Percentiles rank a stretch among this genome's conserved stretches.
Evolutionary conservation across 2,113 vertebrate species (phyloP).

Genomic region (Halichoeres trimaculatus): DNA sequence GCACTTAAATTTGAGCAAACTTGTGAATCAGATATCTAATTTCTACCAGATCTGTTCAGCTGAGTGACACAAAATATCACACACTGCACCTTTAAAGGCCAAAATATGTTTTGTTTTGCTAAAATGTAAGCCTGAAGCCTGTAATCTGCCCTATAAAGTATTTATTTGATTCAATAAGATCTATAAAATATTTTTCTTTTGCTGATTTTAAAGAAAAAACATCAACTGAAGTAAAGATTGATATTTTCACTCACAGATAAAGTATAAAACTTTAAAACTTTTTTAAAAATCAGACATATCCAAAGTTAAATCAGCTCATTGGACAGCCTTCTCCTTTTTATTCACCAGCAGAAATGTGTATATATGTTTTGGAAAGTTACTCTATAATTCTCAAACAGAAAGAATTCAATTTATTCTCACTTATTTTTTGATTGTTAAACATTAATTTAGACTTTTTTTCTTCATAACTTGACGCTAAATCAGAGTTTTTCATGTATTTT

Average conservation of each 20-base stretch:
- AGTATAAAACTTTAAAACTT: background rate
- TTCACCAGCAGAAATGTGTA: slow-evolving; percentile 25
- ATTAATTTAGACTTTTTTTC: background rate
- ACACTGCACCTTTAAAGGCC: too few relatives aligned
- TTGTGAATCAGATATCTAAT: too few relatives aligned
- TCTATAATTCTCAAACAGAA: too few relatives aligned
- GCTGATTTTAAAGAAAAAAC: background rate
- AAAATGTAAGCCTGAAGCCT: too few relatives aligned
- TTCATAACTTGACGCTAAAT: background rate
- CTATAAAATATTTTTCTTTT: too few relatives aligned
- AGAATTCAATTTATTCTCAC: background rate
- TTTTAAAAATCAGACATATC: background rate
- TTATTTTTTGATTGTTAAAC: background rate
- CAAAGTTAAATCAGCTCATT: background rate
- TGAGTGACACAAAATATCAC: too few relatives aligned
- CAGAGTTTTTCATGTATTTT: background rate
- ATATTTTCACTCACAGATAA: background rate
- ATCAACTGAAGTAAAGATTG: background rate
- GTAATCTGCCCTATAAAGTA: too few relatives aligned
- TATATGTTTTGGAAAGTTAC: too few relatives aligned
- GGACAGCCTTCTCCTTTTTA: slow-evolving; percentile 12
- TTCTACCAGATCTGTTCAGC: too few relatives aligned
- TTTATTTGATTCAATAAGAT: too few relatives aligned
- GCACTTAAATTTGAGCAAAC: too few relatives aligned
- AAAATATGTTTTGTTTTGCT: too few relatives aligned